Evolutionary conservation across 2,888 invertebrate genomes (phyloP).

Genomic region (Ophion ellenae): DNA sequence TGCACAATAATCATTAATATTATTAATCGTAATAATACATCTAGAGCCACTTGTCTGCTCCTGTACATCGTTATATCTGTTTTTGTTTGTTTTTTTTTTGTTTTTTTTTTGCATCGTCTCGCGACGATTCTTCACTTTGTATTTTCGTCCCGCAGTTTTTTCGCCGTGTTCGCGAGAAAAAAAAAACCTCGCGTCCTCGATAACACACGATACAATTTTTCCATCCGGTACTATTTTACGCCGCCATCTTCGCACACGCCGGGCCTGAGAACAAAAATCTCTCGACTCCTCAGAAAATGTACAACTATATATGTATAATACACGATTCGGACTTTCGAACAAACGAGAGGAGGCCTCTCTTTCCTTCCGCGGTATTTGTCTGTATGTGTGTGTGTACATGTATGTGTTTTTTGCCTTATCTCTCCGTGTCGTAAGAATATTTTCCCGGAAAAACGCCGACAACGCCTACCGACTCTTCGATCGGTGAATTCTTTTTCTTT

Average conservation of each 20-base stretch:
- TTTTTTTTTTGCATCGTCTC: constrained; percentile 9
- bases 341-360: constrained; percentile 26
- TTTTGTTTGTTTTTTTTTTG: constrained; percentile 48
- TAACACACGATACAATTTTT: constrained; percentile 1
- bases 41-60: constrained; percentile 72
- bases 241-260: constrained; percentile 29
- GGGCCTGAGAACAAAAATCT: constrained; percentile 42
- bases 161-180: not conserved
- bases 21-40: constrained; percentile 73
- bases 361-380: constrained; percentile 9
- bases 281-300: constrained; percentile 36
- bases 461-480: not conserved
- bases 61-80: constrained; percentile 69
- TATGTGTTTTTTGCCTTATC: constrained; percentile 18
- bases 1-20: constrained; percentile 72
- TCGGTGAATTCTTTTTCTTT: not conserved
- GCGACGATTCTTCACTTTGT: constrained; percentile 4
- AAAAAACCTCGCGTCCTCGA: not conserved
- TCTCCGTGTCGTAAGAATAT: constrained; percentile 15
- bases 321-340: constrained; percentile 48
- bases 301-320: constrained; percentile 44
- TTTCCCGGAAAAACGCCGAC: not conserved
- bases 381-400: constrained; percentile 8
- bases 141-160: constrained; percentile 6
- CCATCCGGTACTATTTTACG: not conserved